Evolutionary conservation across 2,888 invertebrate genomes (phyloP).

Genomic region (Idaea straminata): DNA sequence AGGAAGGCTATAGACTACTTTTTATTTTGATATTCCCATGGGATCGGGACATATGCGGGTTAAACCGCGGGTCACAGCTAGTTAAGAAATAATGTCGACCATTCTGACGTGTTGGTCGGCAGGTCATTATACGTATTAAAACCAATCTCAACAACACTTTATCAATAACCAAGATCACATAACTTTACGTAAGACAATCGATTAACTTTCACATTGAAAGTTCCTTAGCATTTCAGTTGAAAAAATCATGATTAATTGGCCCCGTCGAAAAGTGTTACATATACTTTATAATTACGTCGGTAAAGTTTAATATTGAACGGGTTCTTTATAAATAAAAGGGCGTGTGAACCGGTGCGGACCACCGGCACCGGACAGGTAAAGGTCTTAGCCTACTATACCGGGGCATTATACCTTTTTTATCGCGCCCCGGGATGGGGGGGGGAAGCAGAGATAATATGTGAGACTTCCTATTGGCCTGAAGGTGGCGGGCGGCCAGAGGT

Average conservation of each 20-base stretch:
- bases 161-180: slow-evolving; percentile 7
- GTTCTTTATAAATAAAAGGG: slow-evolving; percentile 4
- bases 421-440: too few species aligned
- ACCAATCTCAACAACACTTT: background rate
- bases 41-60: too few species aligned
- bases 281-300: slow-evolving; percentile 1
- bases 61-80: too few species aligned
- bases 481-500: too few species aligned
- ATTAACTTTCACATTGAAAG: slow-evolving; percentile 56
- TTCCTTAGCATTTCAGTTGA: slow-evolving; percentile 22
- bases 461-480: too few species aligned
- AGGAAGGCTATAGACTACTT: too few species aligned
- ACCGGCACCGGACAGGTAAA: background rate
- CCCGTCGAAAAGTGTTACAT: background rate
- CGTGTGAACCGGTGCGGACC: background rate
- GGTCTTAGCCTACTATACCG: background rate
- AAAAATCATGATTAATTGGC: background rate
- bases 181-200: slow-evolving; percentile 40
- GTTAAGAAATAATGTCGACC: too few species aligned
- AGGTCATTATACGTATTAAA: background rate
- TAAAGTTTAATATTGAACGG: slow-evolving; percentile 1
- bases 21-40: too few species aligned
- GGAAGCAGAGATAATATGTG: too few species aligned
- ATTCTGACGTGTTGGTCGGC: background rate
- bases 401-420: background rate